Conservation (phyloP, 1,140 invertebrate genomes). For the Drosophila ironensis region DNA sequence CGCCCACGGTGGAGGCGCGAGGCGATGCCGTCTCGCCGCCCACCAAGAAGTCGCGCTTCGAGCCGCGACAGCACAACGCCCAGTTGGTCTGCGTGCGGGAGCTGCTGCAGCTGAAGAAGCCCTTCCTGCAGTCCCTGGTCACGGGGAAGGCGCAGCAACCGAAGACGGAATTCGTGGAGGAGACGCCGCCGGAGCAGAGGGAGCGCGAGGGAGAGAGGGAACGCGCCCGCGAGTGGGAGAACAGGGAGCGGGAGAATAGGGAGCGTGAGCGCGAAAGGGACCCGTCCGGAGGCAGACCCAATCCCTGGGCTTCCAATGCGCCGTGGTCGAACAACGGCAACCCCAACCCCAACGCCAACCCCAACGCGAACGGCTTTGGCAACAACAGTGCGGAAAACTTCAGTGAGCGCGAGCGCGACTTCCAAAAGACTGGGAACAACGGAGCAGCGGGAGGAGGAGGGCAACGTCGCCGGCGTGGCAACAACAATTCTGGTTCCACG, state of each 20-base stretch:
- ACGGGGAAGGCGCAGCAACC: slow-evolving; percentile 64
- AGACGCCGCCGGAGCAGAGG: slow-evolving; percentile 50
- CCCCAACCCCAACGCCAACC: slow-evolving; percentile 23
- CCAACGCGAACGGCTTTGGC: slow-evolving; percentile 61
- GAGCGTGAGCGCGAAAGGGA: slow-evolving; percentile 30
- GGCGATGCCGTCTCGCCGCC: slow-evolving; percentile 59
- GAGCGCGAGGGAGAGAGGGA: slow-evolving; percentile 16
- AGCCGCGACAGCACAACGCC: slow-evolving; percentile 71
- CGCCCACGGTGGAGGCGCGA: slow-evolving; percentile 64
- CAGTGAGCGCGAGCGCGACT: slow-evolving; percentile 55
- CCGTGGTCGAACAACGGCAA: slow-evolving; percentile 64
- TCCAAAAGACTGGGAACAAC: slow-evolving; percentile 43
- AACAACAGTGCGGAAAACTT: slow-evolving; percentile 49
- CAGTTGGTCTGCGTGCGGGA: slow-evolving; percentile 73
- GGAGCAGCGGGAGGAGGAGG: slow-evolving; percentile 39
- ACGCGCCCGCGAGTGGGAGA: slow-evolving; percentile 16
- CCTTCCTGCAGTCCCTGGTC: slow-evolving; percentile 66
- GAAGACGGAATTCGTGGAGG: slow-evolving; percentile 63
- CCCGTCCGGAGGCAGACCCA: slow-evolving; percentile 39
- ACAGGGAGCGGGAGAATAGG: slow-evolving; percentile 5
- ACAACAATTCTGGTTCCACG: slow-evolving; percentile 39
- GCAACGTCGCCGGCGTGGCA: slow-evolving; percentile 60
- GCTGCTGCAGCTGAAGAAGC: slow-evolving; percentile 65
- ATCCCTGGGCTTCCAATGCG: slow-evolving; percentile 67
- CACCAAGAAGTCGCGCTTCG: slow-evolving; percentile 71